These are phyloP conservation scores for Crypturellus tataupa DNA, from an alignment of 2,797 vertebrate species.

Conservation along the genomic window DNA sequence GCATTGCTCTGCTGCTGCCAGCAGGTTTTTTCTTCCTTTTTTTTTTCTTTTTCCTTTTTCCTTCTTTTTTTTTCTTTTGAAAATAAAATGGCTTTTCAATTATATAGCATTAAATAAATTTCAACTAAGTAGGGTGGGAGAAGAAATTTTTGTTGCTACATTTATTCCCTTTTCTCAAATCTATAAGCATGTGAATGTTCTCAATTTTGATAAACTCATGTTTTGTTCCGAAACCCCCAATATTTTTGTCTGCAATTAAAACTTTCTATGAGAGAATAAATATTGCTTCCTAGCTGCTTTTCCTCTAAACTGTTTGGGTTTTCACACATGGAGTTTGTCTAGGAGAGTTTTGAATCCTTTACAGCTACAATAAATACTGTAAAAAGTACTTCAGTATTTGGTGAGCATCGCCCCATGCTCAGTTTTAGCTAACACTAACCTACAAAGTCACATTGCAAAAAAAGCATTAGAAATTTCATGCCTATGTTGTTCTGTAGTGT, in stretches of 20 bases:
- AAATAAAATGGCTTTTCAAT: constrained; percentile 21
- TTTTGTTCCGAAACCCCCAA: background rate
- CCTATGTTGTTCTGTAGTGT: constrained; percentile 13
- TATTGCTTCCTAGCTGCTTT: background rate
- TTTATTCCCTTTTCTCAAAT: background rate
- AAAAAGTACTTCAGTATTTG: constrained; percentile 18
- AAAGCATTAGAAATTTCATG: background rate
- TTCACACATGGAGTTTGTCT: constrained; percentile 20
- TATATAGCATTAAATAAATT: background rate
- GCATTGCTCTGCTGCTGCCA: constrained; percentile 32
- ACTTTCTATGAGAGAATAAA: background rate
- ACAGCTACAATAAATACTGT: background rate
- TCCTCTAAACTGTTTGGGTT: background rate
- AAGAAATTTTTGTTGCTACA: background rate
- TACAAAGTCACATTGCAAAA: background rate
- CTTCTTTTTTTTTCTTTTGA: background rate
- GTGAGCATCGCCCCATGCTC: background rate
- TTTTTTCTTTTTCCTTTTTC: background rate
- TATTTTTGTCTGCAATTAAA: background rate
- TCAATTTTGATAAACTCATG: background rate
- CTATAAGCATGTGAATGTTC: background rate
- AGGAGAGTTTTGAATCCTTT: background rate
- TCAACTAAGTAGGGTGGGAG: background rate
- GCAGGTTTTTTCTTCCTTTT: background rate
- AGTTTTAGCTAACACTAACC: background rate